phyloP scores from a whole-genome alignment of 2,797 vertebrate genomes.

The Myiotriccus ornatus region DNA sequence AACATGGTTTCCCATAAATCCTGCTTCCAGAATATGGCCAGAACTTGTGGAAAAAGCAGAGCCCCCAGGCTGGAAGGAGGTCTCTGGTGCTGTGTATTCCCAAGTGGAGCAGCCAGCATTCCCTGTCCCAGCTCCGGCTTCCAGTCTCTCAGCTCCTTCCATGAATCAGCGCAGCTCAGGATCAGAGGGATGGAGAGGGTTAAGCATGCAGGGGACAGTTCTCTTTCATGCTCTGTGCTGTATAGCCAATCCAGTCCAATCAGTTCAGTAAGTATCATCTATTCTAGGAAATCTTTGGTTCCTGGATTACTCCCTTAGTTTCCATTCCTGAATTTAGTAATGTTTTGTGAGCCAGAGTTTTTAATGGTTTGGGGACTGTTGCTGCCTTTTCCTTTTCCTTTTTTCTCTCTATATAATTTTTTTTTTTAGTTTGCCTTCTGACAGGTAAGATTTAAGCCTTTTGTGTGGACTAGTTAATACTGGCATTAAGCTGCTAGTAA shows the following conservation, averaged over 20 bases:
- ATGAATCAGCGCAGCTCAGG: fast-evolving
- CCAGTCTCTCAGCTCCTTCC: neutral
- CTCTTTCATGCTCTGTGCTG: fast-evolving
- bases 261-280: neutral
- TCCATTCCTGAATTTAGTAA: neutral
- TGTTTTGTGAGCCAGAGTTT: neutral
- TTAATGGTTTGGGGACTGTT: neutral
- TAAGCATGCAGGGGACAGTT: neutral
- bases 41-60: neutral
- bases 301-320: neutral
- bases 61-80: neutral
- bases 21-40: neutral
- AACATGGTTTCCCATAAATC: neutral
- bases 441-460: neutral
- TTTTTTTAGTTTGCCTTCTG: neutral
- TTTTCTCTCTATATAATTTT: neutral
- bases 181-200: neutral
- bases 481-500: neutral
- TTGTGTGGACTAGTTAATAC: neutral
- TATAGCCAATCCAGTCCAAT: neutral
- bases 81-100: neutral
- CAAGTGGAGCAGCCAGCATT: neutral
- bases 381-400: neutral
- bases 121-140: neutral
- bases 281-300: neutral